Conservation (phyloP, 2,888 invertebrate genomes). For the Acanthopleura granulata region DNA sequence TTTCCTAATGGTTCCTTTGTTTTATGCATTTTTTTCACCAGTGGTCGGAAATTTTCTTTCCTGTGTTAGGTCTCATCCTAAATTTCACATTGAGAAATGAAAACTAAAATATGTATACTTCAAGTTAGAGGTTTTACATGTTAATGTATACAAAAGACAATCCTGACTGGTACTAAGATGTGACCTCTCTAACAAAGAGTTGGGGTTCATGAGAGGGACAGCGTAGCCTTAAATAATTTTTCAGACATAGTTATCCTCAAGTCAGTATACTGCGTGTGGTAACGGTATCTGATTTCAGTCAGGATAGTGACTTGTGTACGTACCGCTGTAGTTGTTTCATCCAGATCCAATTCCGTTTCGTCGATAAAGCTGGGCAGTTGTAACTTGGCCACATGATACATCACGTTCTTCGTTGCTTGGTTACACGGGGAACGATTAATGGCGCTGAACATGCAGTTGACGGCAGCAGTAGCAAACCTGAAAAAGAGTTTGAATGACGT, state of each 20-base stretch:
- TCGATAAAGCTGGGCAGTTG: not conserved
- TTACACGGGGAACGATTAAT: not conserved
- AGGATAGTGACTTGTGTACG: not conserved
- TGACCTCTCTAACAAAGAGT: too few species aligned
- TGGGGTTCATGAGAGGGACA: too few species aligned
- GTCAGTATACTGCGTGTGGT: not conserved
- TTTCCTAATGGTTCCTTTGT: too few species aligned
- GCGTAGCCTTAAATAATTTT: too few species aligned
- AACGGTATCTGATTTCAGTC: not conserved
- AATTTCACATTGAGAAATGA: too few species aligned
- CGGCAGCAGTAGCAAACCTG: not conserved
- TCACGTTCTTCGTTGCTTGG: slow-evolving; percentile 2
- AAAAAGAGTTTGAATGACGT: not conserved
- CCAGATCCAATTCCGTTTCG: not conserved
- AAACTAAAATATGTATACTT: too few species aligned
- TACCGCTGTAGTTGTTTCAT: slow-evolving; percentile 3
- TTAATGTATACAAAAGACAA: too few species aligned
- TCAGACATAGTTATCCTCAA: not conserved
- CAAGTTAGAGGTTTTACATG: too few species aligned
- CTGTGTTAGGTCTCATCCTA: too few species aligned
- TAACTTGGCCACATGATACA: not conserved
- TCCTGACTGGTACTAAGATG: too few species aligned
- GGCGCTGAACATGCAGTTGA: slow-evolving; percentile 1
- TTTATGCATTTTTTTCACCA: too few species aligned
- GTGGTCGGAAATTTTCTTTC: too few species aligned